Conservation (phyloP, 2,888 invertebrate genomes). For the Dasypogon diadema region DNA sequence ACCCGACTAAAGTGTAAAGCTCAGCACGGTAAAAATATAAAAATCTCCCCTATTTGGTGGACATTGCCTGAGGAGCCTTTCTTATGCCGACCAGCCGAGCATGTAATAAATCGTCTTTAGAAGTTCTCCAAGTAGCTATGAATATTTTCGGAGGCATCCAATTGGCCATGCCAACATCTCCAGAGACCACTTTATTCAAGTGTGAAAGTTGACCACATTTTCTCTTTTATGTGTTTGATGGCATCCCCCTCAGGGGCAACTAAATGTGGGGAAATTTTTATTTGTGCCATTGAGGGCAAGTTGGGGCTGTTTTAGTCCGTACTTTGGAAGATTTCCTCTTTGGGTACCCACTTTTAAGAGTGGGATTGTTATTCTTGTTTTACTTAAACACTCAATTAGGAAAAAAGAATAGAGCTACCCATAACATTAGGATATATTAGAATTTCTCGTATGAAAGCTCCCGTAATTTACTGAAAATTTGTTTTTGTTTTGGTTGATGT, state of each 20-base stretch:
- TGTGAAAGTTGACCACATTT: slow-evolving; percentile 57
- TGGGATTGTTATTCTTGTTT: slow-evolving; percentile 42
- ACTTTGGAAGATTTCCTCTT: slow-evolving; percentile 34
- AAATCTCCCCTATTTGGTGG: slow-evolving; percentile 13
- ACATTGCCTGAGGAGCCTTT: slow-evolving; percentile 22
- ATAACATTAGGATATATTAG: background rate
- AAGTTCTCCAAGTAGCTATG: slow-evolving; percentile 56
- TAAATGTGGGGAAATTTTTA: slow-evolving; percentile 56
- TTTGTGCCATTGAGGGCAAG: slow-evolving; percentile 54
- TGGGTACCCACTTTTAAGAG: background rate
- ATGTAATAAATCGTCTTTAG: slow-evolving; percentile 55
- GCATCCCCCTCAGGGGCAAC: slow-evolving; percentile 53
- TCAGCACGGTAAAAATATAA: slow-evolving; percentile 15
- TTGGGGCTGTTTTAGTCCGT: slow-evolving; percentile 53
- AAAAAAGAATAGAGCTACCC: background rate
- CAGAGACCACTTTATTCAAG: slow-evolving; percentile 56
- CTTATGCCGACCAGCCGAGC: slow-evolving; percentile 48
- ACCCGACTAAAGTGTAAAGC: slow-evolving; percentile 7
- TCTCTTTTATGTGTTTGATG: slow-evolving; percentile 56
- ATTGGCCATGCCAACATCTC: slow-evolving; percentile 55
- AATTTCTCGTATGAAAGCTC: too few relatives aligned
- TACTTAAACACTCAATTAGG: slow-evolving; percentile 49
- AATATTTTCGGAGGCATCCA: slow-evolving; percentile 56
- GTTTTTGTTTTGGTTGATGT: too few relatives aligned
- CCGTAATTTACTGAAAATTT: too few relatives aligned